Conservation (phyloP, 2,888 invertebrate genomes). For the Acleris sparsana region DNA sequence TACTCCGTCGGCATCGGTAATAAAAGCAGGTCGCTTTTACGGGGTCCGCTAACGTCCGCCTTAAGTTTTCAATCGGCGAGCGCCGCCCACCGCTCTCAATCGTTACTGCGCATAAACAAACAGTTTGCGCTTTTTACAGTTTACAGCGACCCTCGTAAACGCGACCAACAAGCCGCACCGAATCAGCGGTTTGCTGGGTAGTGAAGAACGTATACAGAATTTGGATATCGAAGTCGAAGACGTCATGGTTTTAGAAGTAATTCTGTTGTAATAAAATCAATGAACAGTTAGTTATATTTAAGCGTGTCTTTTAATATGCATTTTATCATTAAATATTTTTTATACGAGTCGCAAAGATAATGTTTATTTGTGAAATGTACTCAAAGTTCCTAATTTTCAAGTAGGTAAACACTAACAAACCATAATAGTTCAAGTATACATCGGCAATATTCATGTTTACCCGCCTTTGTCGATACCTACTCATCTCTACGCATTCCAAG, state of each 20-base stretch:
- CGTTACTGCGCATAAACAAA: constrained; percentile 75
- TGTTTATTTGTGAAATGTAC: too few species aligned
- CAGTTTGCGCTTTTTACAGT: constrained; percentile 79
- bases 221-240: constrained; percentile 17
- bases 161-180: constrained; percentile 69
- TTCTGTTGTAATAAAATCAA: not conserved
- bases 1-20: constrained; percentile 47
- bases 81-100: constrained; percentile 57
- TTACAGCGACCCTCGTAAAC: constrained; percentile 79
- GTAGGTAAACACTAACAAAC: not conserved
- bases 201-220: constrained; percentile 46
- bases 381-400: too few species aligned
- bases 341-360: too few species aligned
- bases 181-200: constrained; percentile 69
- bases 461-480: constrained; percentile 22
- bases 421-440: not conserved
- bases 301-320: too few species aligned
- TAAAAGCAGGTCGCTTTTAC: constrained; percentile 67
- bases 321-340: too few species aligned
- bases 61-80: constrained; percentile 50
- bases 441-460: not conserved
- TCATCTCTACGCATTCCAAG: constrained; percentile 39
- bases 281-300: too few species aligned
- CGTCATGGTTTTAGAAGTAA: not conserved
- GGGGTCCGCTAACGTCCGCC: constrained; percentile 48